These are phyloP conservation scores for Ctenosaura bakeri DNA, from an alignment of 2,797 vertebrate genomes.

Conservation along the genomic window DNA sequence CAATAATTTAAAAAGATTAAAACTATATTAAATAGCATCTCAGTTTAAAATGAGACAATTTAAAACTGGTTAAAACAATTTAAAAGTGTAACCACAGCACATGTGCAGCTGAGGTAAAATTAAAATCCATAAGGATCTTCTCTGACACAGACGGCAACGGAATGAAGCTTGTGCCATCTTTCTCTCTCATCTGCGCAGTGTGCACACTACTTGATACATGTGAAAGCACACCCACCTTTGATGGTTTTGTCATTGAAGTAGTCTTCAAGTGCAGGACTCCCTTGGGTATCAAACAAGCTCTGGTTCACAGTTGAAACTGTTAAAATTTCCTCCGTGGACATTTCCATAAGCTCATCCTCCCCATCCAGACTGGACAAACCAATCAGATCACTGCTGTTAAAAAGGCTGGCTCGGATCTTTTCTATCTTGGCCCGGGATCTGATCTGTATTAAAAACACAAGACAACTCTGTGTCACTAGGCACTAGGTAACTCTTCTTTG, in stretches of 20 bases:
- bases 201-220: rapidly evolving
- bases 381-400: slow-evolving; percentile 98
- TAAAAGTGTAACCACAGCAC: too few species aligned
- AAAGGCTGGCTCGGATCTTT: slow-evolving; percentile 97
- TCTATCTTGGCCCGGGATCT: slow-evolving; percentile 96
- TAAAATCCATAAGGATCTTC: neutral
- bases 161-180: neutral
- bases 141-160: neutral
- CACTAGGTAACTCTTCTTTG: rapidly evolving
- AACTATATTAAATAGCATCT: too few species aligned
- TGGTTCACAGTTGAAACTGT: slow-evolving; percentile 98
- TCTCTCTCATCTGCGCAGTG: rapidly evolving
- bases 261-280: slow-evolving; percentile 95
- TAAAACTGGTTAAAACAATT: too few species aligned
- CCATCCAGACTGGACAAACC: slow-evolving; percentile 95
- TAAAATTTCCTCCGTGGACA: slow-evolving; percentile 97
- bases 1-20: too few species aligned
- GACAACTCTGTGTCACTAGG: too few species aligned
- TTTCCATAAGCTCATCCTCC: slow-evolving; percentile 97
- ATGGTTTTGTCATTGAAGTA: slow-evolving; percentile 96
- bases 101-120: too few species aligned
- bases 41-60: too few species aligned
- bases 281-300: slow-evolving; percentile 97
- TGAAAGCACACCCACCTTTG: slow-evolving; percentile 83
- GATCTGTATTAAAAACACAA: slow-evolving; percentile 83